phyloP scores from a whole-genome alignment of 2,888 invertebrate species.

The Tetropium fuscum region DNA sequence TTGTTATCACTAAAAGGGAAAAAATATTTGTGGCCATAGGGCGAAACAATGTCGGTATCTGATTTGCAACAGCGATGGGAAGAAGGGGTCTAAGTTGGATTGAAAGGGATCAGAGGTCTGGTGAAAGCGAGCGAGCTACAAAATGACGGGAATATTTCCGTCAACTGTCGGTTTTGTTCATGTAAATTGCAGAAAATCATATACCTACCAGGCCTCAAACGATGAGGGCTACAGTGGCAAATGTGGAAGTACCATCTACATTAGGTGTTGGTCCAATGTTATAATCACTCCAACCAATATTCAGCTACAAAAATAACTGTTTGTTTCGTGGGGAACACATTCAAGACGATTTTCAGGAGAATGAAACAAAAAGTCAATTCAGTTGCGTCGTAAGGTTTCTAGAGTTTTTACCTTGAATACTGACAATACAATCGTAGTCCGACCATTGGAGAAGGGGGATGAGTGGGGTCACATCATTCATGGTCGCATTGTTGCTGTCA shows the following conservation, averaged over 20 bases:
- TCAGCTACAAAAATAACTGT: background rate
- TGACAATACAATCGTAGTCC: background rate
- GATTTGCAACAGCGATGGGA: background rate
- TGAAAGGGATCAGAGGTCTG: background rate
- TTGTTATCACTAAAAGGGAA: background rate
- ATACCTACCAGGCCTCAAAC: background rate
- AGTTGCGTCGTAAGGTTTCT: constrained; percentile 3
- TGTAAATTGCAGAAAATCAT: background rate
- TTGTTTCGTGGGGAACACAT: constrained; percentile 9
- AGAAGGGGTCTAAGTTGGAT: background rate
- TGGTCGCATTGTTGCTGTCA: background rate
- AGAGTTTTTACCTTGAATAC: background rate
- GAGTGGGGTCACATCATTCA: background rate
- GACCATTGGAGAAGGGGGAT: background rate
- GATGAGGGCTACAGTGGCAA: background rate
- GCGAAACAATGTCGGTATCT: background rate
- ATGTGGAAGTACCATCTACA: background rate
- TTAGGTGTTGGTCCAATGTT: background rate
- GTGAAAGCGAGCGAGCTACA: background rate
- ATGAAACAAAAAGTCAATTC: constrained; percentile 1
- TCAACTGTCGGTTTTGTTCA: background rate
- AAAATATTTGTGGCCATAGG: background rate
- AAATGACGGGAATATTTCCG: background rate
- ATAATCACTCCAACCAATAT: background rate
- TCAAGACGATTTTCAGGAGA: constrained; percentile 10